A percentile compares a stretch with the other conserved stretches of the same genome.
These are phyloP conservation scores for Paradoxurus hermaphroditus DNA, from an alignment of 2,113 vertebrate species.

Conservation along the genomic window DNA sequence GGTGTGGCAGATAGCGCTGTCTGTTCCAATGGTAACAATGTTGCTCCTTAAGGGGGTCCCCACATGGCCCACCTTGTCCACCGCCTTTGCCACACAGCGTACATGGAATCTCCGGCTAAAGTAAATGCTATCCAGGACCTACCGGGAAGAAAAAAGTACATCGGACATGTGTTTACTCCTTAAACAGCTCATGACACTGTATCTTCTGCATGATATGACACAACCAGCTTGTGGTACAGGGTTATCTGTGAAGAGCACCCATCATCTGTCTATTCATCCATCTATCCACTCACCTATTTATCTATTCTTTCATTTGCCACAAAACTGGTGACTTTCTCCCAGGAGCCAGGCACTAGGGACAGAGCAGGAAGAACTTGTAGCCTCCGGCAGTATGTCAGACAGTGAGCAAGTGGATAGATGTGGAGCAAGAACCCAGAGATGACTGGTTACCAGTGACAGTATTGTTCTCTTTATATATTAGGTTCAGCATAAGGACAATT, in stretches of 20 bases:
- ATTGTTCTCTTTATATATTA: not conserved
- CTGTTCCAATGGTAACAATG: constrained; percentile 92
- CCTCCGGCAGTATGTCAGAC: not conserved
- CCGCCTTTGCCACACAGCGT: constrained; percentile 95
- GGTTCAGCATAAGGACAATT: not conserved
- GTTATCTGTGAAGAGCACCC: not conserved
- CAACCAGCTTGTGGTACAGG: not conserved
- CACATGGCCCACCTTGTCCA: constrained; percentile 92
- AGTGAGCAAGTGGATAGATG: not conserved
- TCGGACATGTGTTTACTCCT: not conserved
- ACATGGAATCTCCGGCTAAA: constrained; percentile 97
- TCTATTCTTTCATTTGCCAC: not conserved
- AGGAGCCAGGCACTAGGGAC: not conserved
- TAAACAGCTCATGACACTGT: not conserved
- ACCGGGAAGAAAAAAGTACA: not conserved
- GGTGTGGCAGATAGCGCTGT: constrained; percentile 96
- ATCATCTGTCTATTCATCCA: not conserved
- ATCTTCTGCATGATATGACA: not conserved
- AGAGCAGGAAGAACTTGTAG: not conserved
- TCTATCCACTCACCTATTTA: not conserved
- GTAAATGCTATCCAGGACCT: constrained; percentile 99
- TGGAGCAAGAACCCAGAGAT: not conserved
- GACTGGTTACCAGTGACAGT: not conserved
- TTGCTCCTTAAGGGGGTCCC: constrained; percentile 96
- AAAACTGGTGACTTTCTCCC: not conserved